Conservation (phyloP, 2,113 vertebrate genomes). For the Physeter macrocephalus region DNA sequence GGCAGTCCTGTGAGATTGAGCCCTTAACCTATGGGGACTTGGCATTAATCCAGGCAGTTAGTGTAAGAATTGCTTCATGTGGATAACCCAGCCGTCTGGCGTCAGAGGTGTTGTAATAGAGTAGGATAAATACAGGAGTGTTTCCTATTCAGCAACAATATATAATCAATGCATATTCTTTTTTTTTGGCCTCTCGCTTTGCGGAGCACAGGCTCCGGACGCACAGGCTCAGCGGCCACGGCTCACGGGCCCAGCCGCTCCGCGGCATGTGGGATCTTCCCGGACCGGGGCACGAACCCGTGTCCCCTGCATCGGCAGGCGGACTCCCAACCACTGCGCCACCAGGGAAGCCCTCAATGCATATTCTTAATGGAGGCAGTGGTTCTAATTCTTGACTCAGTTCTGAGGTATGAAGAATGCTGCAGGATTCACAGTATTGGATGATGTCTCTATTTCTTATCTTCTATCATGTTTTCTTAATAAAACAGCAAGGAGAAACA, state of each 20-base stretch:
- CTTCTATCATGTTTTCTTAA: not conserved
- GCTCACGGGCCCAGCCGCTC: too few species aligned
- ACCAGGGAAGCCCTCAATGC: too few species aligned
- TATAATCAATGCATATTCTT: not conserved
- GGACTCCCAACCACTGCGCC: too few species aligned
- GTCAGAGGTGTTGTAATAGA: not conserved
- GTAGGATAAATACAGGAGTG: not conserved
- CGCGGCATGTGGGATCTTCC: too few species aligned
- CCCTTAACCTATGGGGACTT: not conserved
- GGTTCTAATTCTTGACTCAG: not conserved
- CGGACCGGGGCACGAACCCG: too few species aligned
- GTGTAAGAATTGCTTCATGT: not conserved
- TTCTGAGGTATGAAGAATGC: not conserved
- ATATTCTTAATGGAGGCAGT: not conserved
- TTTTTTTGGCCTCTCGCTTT: too few species aligned
- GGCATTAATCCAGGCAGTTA: not conserved
- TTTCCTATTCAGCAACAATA: not conserved
- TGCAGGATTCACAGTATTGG: not conserved
- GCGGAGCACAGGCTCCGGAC: too few species aligned
- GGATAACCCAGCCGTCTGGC: not conserved
- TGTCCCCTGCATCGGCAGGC: too few species aligned
- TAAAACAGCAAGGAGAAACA: not conserved
- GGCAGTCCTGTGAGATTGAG: not conserved
- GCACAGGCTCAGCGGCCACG: too few species aligned
- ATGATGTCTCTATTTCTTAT: not conserved